Percentiles rank a stretch among this genome's conserved stretches.
phyloP scores from a whole-genome alignment of 2,888 invertebrate genomes.

The Rhodophaea formosa region DNA sequence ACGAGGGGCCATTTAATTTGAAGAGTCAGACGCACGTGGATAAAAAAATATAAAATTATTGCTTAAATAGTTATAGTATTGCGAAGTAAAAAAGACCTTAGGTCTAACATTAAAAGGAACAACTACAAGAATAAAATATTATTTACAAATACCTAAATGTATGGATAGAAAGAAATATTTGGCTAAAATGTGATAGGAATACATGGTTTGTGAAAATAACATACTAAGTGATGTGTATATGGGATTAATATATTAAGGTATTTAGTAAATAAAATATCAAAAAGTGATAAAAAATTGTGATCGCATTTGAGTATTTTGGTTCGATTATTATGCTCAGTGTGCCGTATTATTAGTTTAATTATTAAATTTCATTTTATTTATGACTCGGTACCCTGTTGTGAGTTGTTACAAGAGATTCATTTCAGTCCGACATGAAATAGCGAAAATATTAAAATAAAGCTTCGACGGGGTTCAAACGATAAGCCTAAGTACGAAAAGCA shows the following conservation, averaged over 20 bases:
- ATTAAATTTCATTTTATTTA: conserved; percentile 48
- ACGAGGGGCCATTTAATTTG: conserved; percentile 39
- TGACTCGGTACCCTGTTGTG: conserved; percentile 74
- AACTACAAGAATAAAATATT: conserved; percentile 73
- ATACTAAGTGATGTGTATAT: conserved; percentile 51
- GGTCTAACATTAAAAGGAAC: conserved; percentile 72
- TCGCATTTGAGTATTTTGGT: conserved; percentile 69
- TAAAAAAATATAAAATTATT: conserved; percentile 70
- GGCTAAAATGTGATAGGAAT: conserved; percentile 77
- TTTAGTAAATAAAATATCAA: conserved; percentile 51
- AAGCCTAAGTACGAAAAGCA: conserved; percentile 51
- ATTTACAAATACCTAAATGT: conserved; percentile 72
- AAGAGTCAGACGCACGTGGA: conserved; percentile 42
- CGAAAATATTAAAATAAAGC: conserved; percentile 39
- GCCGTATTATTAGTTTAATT: conserved; percentile 44
- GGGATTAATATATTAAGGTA: conserved; percentile 44
- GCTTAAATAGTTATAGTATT: conserved; percentile 74
- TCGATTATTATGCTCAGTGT: conserved; percentile 62
- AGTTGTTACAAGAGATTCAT: conserved; percentile 63
- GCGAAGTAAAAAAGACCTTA: conserved; percentile 75
- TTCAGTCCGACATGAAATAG: conserved; percentile 46
- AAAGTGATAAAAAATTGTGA: conserved; percentile 61
- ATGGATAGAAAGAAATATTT: conserved; percentile 74
- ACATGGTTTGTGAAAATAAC: conserved; percentile 58
- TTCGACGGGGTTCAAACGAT: conserved; percentile 40